Evolutionary conservation across 2,888 invertebrate species (phyloP), one percentile per base, ranked within the genome.

Genomic region (Phrixothrix hirtus): DNA sequence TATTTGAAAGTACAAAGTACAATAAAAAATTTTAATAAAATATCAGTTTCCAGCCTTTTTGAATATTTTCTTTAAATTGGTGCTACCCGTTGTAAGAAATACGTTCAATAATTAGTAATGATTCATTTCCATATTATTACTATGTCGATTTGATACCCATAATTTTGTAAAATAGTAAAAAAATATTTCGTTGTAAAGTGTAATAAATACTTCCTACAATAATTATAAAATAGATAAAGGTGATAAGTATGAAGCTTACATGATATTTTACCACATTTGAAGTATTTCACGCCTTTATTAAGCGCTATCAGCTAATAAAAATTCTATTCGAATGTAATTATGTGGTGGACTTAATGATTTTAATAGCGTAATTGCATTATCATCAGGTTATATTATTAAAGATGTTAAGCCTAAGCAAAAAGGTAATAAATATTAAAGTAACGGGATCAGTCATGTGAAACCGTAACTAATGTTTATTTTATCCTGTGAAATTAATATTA

Each of bases 161-260:
- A n/a, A n/a, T n/a, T n/a, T n/a, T n/a, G n/a, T n/a, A n/a, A n/a
- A n/a, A n/a, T n/a, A n/a, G n/a, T n/a, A n/a, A n/a, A n/a, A n/a
- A n/a, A n/a, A n/a, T n/a, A n/a, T n/a, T n/a, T n/a, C n/a, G n/a
- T n/a, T n/a, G n/a, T n/a, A n/a, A n/a, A n/a, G n/a, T n/a, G n/a
- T n/a, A n/a, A n/a, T n/a, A n/a, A n/a, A n/a, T n/a, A n/a, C n/a
- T n/a, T n/a, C n/a, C n/a, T n/a, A n/a, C n/a, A n/a, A n/a, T n/a
- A n/a, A n/a, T n/a, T n/a, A n/a, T n/a, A n/a, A n/a, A n/a, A n/a
- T n/a, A n/a, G n/a, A n/a, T n/a, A n/a, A n/a, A n/a, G n/a, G n/a
- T n/a, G n/a, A n/a, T 62, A 58, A 59, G 59, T 64, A 21, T 37
- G 25, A 36, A 35, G 29, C 37, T 45, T 37, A 36, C 29, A 43